phyloP scores from a whole-genome alignment of 2,797 vertebrate genomes.

The Threskiornis aethiopicus region DNA sequence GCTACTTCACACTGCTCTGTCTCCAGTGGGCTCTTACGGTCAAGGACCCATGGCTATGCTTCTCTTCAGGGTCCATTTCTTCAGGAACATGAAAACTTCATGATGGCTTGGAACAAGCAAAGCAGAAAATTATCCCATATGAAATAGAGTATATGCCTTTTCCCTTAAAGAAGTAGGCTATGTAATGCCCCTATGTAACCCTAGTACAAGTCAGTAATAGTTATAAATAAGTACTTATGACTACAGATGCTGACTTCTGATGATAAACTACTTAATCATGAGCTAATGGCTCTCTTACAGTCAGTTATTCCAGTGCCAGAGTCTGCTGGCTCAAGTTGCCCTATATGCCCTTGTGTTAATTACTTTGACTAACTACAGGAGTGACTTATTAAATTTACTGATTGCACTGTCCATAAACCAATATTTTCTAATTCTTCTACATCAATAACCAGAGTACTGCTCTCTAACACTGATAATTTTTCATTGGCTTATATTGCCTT shows the following conservation, averaged over 20 bases:
- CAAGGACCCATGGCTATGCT: not conserved
- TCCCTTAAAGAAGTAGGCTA: not conserved
- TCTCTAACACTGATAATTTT: not conserved
- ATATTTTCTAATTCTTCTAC: slow-evolving; percentile 24
- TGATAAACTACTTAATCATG: slow-evolving; percentile 67
- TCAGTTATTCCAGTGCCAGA: slow-evolving; percentile 42
- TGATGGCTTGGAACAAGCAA: not conserved
- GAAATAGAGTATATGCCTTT: not conserved
- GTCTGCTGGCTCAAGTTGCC: slow-evolving; percentile 21
- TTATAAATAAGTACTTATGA: slow-evolving; percentile 40
- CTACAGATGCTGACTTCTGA: slow-evolving; percentile 34
- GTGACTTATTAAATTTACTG: slow-evolving; percentile 74
- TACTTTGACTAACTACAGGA: slow-evolving; percentile 75
- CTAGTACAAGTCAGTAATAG: not conserved
- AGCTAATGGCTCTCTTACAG: slow-evolving; percentile 58
- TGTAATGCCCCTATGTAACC: not conserved
- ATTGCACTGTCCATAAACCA: slow-evolving; percentile 64
- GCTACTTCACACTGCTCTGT: not conserved
- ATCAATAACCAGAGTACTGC: not conserved
- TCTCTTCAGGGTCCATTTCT: not conserved
- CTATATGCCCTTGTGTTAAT: slow-evolving; percentile 71
- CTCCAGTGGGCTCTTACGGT: not conserved
- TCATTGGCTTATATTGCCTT: not conserved
- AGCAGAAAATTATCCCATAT: not conserved
- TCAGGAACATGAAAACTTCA: not conserved